Conservation (phyloP, 2,888 invertebrate species). For the Tortrix viridana region DNA sequence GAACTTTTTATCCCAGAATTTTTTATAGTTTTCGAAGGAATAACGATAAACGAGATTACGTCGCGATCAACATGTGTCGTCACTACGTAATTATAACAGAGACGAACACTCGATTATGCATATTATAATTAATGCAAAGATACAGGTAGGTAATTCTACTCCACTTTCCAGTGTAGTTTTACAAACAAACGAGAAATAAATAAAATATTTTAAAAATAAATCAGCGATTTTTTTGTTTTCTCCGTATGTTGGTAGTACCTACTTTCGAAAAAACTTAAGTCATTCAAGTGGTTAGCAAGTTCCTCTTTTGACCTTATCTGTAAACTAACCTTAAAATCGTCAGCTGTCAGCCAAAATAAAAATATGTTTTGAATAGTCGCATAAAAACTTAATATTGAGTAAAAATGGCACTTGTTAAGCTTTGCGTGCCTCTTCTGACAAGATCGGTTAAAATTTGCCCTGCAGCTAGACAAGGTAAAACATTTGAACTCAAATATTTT, state of each 20-base stretch:
- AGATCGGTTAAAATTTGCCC: slow-evolving; percentile 54
- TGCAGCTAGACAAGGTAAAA: slow-evolving; percentile 58
- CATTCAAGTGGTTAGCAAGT: too few relatives aligned
- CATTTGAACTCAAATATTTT: neutral
- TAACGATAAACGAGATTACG: too few relatives aligned
- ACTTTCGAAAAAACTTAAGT: neutral
- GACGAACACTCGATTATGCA: too few relatives aligned
- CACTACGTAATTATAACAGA: too few relatives aligned
- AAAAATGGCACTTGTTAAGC: slow-evolving; percentile 68
- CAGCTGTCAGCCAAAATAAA: slow-evolving; percentile 7
- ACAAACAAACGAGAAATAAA: too few relatives aligned
- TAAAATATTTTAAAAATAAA: too few relatives aligned
- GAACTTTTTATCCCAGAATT: too few relatives aligned
- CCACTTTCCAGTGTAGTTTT: too few relatives aligned
- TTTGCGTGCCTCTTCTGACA: slow-evolving; percentile 58
- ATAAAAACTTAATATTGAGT: neutral
- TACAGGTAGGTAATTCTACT: too few relatives aligned
- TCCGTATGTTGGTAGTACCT: neutral
- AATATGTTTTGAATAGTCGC: neutral
- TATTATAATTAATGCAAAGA: too few relatives aligned
- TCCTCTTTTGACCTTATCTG: slow-evolving; percentile 15
- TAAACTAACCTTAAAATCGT: slow-evolving; percentile 27
- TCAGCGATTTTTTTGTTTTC: neutral
- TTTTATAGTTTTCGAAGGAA: too few relatives aligned
- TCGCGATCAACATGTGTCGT: too few relatives aligned